Percentiles rank a stretch among this genome's conserved stretches.
These are phyloP conservation scores for Heliconius nattereri DNA, from an alignment of 1,140 invertebrate species.

Conservation along the genomic window DNA sequence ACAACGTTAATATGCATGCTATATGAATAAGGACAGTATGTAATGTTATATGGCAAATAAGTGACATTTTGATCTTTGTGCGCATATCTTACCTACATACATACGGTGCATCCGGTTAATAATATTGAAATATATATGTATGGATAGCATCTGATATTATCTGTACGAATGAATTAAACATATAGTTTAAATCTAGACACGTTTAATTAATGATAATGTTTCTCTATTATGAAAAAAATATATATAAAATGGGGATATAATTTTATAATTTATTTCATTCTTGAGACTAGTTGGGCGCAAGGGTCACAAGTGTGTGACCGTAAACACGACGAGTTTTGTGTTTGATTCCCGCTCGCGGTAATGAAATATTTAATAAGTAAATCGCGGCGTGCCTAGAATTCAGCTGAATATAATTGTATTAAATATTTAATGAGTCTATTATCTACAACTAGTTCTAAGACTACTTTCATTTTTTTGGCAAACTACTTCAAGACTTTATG, in stretches of 20 bases:
- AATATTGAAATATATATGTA: conserved; percentile 10
- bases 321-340: too few species aligned
- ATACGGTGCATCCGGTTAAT: conserved; percentile 17
- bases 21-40: conserved; percentile 14
- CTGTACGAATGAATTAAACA: background rate
- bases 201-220: background rate
- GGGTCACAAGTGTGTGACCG: too few species aligned
- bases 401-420: too few species aligned
- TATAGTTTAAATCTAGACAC: background rate
- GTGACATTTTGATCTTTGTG: conserved; percentile 7
- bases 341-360: too few species aligned
- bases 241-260: too few species aligned
- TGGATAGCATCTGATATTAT: background rate
- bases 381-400: too few species aligned
- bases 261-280: too few species aligned
- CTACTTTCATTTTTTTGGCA: too few species aligned
- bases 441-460: too few species aligned
- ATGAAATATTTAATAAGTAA: too few species aligned
- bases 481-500: too few species aligned
- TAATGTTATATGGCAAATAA: background rate
- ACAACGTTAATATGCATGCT: conserved; percentile 9
- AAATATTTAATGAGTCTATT: background rate
- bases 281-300: too few species aligned
- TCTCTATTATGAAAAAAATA: background rate
- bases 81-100: conserved; percentile 2